A percentile compares a stretch with the other conserved stretches of the same genome.
Conservation (phyloP, 53 echinoderm and acorn worm genomes). For the Echinometra lucunter region DNA sequence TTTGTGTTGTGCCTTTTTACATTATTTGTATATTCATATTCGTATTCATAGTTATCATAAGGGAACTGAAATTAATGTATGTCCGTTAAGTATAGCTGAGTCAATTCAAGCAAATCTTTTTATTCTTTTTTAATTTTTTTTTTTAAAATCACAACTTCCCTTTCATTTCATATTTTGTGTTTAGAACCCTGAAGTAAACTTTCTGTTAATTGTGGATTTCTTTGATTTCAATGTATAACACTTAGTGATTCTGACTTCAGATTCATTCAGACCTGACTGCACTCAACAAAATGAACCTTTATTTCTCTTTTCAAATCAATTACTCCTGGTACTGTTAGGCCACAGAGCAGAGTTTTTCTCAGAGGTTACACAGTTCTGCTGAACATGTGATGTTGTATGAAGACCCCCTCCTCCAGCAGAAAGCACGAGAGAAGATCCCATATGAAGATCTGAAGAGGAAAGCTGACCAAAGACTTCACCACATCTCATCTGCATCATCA, state of each 20-base stretch:
- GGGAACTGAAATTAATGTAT: no score
- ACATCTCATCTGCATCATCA: slow-evolving; percentile 37
- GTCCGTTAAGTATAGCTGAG: no score
- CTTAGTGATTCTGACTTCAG: neutral
- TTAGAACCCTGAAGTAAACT: no score
- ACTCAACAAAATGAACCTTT: neutral
- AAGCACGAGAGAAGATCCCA: slow-evolving; percentile 85
- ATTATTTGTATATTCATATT: neutral
- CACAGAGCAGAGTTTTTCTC: slow-evolving; percentile 81
- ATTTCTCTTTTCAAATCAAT: neutral
- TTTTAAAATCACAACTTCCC: no score
- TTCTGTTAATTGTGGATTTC: no score
- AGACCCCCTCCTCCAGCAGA: slow-evolving; percentile 87
- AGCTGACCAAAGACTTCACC: slow-evolving; percentile 77
- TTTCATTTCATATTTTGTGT: no score
- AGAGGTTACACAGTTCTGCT: slow-evolving; percentile 78
- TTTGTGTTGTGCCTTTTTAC: neutral
- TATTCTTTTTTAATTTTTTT: no score
- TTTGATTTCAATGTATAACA: no score
- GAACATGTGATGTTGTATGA: slow-evolving; percentile 93
- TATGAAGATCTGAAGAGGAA: slow-evolving; percentile 76
- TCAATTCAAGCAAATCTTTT: no score
- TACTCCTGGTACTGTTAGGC: slow-evolving; percentile 62
- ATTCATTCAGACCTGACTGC: no score
- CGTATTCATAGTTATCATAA: no score